These are phyloP conservation scores for Isurus oxyrinchus DNA, from an alignment of 2,113 vertebrate genomes.

Conservation along the genomic window DNA sequence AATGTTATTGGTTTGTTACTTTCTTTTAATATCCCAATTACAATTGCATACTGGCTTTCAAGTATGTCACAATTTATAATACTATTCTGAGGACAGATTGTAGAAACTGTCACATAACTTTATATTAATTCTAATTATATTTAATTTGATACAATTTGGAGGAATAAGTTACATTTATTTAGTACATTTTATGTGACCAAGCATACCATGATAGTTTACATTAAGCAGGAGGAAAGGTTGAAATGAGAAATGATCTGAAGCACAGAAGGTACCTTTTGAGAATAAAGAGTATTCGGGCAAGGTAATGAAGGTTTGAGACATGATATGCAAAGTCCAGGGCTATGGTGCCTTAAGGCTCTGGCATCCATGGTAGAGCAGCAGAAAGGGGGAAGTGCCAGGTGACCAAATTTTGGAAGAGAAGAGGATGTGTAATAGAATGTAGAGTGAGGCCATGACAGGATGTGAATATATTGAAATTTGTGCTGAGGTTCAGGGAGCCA, in stretches of 20 bases:
- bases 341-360: not conserved
- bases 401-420: not conserved
- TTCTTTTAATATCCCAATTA: not conserved
- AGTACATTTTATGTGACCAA: not conserved
- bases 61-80: not conserved
- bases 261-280: not conserved
- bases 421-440: not conserved
- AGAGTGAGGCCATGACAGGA: not conserved
- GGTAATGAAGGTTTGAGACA: not conserved
- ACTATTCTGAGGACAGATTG: not conserved
- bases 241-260: not conserved
- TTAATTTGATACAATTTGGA: not conserved
- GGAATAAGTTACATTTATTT: not conserved
- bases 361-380: not conserved
- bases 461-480: not conserved
- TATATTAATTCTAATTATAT: not conserved
- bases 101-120: not conserved
- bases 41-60: not conserved
- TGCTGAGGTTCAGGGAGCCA: not conserved
- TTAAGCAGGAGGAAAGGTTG: not conserved
- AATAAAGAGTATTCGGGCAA: not conserved
- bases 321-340: not conserved
- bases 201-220: not conserved
- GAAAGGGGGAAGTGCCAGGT: not conserved
- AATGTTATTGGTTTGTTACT: not conserved